These are phyloP conservation scores for Premnoplex brunnescens DNA, from an alignment of 2,797 vertebrate species.

Conservation along the genomic window DNA sequence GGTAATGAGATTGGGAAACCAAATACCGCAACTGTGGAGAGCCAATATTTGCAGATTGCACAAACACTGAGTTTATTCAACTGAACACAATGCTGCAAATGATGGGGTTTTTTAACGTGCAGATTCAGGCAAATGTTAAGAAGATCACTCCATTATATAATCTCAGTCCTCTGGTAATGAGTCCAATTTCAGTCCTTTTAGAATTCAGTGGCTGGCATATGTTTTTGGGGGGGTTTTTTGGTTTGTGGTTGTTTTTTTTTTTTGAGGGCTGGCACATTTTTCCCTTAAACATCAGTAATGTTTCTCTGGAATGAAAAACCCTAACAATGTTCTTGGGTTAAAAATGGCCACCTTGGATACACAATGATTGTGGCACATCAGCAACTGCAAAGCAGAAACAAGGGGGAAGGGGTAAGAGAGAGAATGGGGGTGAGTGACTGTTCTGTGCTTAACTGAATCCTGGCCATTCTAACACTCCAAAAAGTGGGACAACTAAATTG, in stretches of 20 bases:
- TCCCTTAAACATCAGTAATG: background rate
- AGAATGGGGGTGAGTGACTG: background rate
- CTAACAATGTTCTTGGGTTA: background rate
- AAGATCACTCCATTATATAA: conserved; percentile 28
- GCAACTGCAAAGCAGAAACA: background rate
- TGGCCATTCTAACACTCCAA: background rate
- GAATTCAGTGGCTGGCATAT: background rate
- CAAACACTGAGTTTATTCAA: conserved; percentile 25
- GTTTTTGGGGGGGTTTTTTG: background rate
- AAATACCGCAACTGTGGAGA: background rate
- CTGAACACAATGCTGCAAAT: conserved; percentile 43
- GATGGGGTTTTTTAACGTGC: background rate
- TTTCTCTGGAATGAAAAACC: background rate
- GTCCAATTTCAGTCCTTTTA: background rate
- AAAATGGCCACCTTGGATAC: background rate
- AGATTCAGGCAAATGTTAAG: conserved; percentile 30
- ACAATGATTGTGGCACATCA: background rate
- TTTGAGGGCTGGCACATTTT: background rate
- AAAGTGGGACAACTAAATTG: background rate
- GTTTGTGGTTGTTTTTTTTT: no score
- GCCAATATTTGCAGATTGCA: conserved; percentile 58
- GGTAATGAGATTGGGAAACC: conserved; percentile 30
- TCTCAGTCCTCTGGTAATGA: background rate
- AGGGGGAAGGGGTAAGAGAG: background rate
- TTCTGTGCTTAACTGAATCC: background rate